A percentile compares a stretch with the other conserved stretches of the same genome.
These are phyloP conservation scores for Odobenus rosmarus DNA, from an alignment of 2,113 vertebrate species.

Conservation along the genomic window DNA sequence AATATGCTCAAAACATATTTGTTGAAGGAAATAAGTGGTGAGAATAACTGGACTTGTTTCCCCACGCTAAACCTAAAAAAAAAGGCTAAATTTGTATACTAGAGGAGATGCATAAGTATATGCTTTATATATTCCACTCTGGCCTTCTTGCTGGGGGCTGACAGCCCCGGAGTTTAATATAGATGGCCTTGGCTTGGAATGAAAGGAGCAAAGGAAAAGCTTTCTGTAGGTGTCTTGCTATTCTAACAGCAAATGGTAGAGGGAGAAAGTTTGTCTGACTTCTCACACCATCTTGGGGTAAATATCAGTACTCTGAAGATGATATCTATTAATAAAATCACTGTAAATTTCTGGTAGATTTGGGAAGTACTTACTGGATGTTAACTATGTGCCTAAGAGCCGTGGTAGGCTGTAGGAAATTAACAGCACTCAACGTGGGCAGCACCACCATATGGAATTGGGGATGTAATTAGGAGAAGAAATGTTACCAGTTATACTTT, in stretches of 20 bases:
- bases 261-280: neutral
- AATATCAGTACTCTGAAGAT: neutral
- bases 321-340: neutral
- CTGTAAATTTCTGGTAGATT: neutral
- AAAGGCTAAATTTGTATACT: neutral
- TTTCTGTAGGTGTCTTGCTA: neutral
- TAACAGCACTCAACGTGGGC: neutral
- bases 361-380: neutral
- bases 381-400: neutral
- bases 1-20: neutral
- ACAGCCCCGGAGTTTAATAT: too few species aligned
- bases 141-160: neutral
- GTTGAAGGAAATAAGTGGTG: neutral
- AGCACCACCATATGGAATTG: too few species aligned
- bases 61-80: neutral
- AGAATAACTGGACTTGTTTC: neutral
- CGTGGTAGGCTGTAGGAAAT: rapidly evolving
- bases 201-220: neutral
- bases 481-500: rapidly evolving
- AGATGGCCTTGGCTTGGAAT: neutral
- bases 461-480: neutral
- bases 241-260: neutral
- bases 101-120: neutral
- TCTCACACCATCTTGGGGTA: neutral
- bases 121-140: neutral